A percentile compares a stretch with the other conserved stretches of the same genome.
phyloP scores from a whole-genome alignment of 2,113 vertebrate species.

The Ornithorhynchus anatinus region DNA sequence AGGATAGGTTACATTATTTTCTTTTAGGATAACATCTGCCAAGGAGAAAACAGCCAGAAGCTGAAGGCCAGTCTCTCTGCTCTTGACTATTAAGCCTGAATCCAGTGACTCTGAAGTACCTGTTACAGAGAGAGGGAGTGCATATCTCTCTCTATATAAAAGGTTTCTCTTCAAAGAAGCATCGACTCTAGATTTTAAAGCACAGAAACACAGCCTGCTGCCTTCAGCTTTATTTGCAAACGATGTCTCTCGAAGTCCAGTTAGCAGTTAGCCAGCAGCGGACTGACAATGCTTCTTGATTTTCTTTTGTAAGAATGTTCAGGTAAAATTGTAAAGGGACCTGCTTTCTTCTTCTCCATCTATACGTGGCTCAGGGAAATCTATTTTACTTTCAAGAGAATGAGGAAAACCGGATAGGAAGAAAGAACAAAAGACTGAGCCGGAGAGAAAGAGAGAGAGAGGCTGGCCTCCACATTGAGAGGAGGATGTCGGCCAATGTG shows the following conservation, averaged over 20 bases:
- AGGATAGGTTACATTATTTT: no score
- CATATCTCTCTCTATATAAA: constrained; percentile 1
- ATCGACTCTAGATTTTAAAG: neutral
- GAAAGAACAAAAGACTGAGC: no score
- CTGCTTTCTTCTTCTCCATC: neutral
- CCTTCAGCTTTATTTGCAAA: neutral
- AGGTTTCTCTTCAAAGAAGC: neutral
- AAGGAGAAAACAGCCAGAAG: no score
- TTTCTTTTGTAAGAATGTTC: neutral
- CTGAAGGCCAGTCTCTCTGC: no score
- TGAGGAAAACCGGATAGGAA: no score
- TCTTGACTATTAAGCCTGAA: constrained; percentile 1
- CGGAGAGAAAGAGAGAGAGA: no score
- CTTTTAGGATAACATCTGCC: no score
- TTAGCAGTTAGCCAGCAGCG: constrained; percentile 6
- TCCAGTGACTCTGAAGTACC: neutral
- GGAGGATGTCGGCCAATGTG: neutral
- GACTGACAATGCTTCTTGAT: no score
- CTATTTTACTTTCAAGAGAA: no score
- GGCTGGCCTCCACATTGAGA: neutral
- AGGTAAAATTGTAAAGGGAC: neutral
- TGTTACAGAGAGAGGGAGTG: neutral
- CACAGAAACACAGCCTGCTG: neutral
- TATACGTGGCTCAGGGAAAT: neutral
- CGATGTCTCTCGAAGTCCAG: neutral